Conservation (phyloP, 2,888 invertebrate species). For the Sarcophaga subvicina region DNA sequence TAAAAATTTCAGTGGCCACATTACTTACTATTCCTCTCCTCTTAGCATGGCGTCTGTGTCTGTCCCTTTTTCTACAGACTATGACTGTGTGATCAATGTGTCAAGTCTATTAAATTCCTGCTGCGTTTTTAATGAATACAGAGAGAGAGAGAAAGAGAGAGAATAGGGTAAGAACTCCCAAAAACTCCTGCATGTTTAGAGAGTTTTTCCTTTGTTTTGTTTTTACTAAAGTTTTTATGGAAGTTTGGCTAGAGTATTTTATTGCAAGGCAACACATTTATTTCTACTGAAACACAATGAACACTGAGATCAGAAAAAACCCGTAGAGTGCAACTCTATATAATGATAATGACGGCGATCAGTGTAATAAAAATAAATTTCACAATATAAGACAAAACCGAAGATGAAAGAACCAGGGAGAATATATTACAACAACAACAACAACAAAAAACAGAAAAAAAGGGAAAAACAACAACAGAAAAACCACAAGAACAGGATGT, state of each 20-base stretch:
- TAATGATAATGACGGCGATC: constrained; percentile 58
- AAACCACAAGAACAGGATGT: constrained; percentile 61
- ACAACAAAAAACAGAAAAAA: neutral
- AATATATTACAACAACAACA: neutral
- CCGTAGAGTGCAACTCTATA: constrained; percentile 44
- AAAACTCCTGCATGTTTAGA: constrained; percentile 65
- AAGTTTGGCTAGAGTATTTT: neutral
- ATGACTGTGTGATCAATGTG: constrained; percentile 65
- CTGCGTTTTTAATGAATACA: constrained; percentile 71
- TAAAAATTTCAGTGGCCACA: constrained; percentile 54
- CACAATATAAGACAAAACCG: constrained; percentile 11
- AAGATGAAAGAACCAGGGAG: neutral
- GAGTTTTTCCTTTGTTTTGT: constrained; percentile 11
- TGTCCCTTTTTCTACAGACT: neutral
- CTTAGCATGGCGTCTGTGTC: constrained; percentile 22
- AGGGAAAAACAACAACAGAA: neutral
- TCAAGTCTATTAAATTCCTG: constrained; percentile 73
- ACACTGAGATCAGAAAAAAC: neutral
- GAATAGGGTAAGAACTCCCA: neutral
- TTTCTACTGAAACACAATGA: constrained; percentile 23
- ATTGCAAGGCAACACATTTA: neutral
- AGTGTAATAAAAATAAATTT: constrained; percentile 63
- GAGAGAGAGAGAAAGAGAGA: neutral
- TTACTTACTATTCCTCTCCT: constrained; percentile 15
- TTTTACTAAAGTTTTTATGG: neutral